phyloP scores from a whole-genome alignment of 1,140 invertebrate genomes.

The Caenorhabditis tropicalis region DNA sequence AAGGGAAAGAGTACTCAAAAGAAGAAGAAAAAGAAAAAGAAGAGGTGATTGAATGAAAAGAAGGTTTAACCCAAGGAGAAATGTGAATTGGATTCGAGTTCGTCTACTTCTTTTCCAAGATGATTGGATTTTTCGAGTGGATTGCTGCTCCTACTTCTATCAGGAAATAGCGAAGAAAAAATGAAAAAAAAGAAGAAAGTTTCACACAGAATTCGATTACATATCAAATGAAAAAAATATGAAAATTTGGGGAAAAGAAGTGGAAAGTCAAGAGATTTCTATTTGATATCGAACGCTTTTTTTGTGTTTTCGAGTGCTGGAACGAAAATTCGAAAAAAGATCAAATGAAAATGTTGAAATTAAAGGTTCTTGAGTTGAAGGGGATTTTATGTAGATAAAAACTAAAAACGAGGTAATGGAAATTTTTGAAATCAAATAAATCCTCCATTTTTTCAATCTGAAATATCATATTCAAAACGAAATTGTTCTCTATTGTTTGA shows the following conservation, averaged over 20 bases:
- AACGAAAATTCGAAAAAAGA: background rate
- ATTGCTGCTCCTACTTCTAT: conserved; percentile 7
- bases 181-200: background rate
- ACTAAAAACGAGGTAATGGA: no score
- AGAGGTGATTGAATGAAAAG: conserved; percentile 13
- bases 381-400: no score
- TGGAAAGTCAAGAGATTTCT: background rate
- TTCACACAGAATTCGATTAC: conserved; percentile 1
- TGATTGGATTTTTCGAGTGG: conserved; percentile 38
- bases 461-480: no score
- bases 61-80: background rate
- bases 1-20: background rate
- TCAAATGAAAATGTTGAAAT: no score
- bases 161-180: conserved; percentile 14
- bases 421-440: no score
- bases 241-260: background rate
- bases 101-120: conserved; percentile 31
- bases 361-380: no score
- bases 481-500: no score
- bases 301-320: background rate
- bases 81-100: conserved; percentile 35
- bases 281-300: background rate
- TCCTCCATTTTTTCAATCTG: no score
- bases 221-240: background rate
- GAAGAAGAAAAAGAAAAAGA: no score